Percentiles rank a stretch among this genome's conserved stretches.
phyloP scores from a whole-genome alignment of 1,140 invertebrate species.

The Capitella teleta region DNA sequence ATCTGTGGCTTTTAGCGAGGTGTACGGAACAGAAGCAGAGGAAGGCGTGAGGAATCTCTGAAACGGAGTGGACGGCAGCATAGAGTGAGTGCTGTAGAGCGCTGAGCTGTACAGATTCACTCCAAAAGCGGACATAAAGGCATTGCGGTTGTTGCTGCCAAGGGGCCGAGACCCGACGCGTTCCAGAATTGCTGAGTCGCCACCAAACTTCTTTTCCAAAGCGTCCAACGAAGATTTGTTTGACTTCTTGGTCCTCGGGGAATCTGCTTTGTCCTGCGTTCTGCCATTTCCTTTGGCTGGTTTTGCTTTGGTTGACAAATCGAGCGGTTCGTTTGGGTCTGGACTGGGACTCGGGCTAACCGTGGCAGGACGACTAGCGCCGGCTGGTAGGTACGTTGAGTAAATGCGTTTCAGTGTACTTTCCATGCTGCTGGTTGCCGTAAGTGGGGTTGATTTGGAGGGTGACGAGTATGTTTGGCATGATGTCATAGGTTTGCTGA shows the following conservation, averaged over 20 bases:
- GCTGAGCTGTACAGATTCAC: slow-evolving; percentile 3
- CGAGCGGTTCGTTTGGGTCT: slow-evolving; percentile 6
- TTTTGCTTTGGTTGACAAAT: slow-evolving; percentile 9
- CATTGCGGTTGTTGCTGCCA: neutral
- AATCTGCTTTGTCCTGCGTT: neutral
- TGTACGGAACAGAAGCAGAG: neutral
- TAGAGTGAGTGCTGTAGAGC: slow-evolving; percentile 2
- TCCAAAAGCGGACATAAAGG: slow-evolving; percentile 1
- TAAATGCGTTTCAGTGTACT: too few species aligned
- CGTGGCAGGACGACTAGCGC: neutral
- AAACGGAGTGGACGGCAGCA: neutral
- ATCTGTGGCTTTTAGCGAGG: neutral
- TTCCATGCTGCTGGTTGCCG: too few species aligned
- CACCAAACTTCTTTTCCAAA: slow-evolving; percentile 12
- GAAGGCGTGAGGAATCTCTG: too few species aligned
- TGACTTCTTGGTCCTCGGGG: neutral
- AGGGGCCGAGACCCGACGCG: slow-evolving; percentile 1
- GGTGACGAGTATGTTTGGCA: too few species aligned
- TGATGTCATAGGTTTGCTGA: too few species aligned
- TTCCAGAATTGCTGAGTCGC: slow-evolving; percentile 7
- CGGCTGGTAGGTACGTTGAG: too few species aligned
- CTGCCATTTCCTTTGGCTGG: neutral
- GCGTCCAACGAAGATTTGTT: slow-evolving; percentile 6
- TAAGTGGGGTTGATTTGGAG: too few species aligned
- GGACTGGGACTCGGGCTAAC: too few species aligned